A percentile compares a stretch with the other conserved stretches of the same genome.
phyloP scores from a whole-genome alignment of 2,888 invertebrate genomes.

The Drosophila mulleri region DNA sequence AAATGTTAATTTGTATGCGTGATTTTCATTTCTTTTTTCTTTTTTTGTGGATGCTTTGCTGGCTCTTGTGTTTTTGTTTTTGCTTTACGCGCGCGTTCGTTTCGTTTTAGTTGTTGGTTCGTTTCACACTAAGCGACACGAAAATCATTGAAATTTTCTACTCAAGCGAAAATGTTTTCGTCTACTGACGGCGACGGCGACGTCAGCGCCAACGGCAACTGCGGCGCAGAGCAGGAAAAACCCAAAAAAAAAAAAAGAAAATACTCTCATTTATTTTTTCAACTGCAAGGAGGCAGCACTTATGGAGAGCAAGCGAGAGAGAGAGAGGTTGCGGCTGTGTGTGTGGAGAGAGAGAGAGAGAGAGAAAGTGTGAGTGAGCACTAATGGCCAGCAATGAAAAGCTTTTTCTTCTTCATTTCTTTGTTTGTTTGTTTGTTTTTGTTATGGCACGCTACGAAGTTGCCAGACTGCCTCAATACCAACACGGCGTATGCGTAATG shows the following conservation, averaged over 20 bases:
- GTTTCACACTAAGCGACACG: slow-evolving; percentile 82
- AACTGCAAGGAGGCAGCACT: slow-evolving; percentile 28
- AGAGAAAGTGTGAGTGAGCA: slow-evolving; percentile 24
- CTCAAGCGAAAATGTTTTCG: slow-evolving; percentile 66
- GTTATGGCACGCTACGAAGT: slow-evolving; percentile 53
- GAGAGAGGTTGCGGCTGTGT: not conserved
- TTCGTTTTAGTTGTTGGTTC: slow-evolving; percentile 84
- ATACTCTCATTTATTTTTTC: slow-evolving; percentile 29
- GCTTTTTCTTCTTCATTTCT: slow-evolving; percentile 54
- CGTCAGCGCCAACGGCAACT: slow-evolving; percentile 21
- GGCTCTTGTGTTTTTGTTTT: slow-evolving; percentile 38
- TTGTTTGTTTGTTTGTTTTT: slow-evolving; percentile 60
- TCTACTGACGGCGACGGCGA: slow-evolving; percentile 43
- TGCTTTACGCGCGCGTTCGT: slow-evolving; percentile 81
- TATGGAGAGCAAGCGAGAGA: slow-evolving; percentile 20
- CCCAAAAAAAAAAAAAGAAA: slow-evolving; percentile 51
- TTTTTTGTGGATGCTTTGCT: slow-evolving; percentile 26
- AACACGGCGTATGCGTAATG: slow-evolving; percentile 72
- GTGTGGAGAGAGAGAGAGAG: slow-evolving; percentile 14
- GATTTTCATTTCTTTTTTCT: not conserved
- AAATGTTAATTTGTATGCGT: slow-evolving; percentile 44
- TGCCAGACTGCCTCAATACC: slow-evolving; percentile 66
- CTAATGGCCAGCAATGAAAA: slow-evolving; percentile 65
- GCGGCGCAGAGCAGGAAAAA: slow-evolving; percentile 62
- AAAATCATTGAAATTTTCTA: slow-evolving; percentile 70